Conservation (phyloP, 2,888 invertebrate species). For the Biston stratarius region DNA sequence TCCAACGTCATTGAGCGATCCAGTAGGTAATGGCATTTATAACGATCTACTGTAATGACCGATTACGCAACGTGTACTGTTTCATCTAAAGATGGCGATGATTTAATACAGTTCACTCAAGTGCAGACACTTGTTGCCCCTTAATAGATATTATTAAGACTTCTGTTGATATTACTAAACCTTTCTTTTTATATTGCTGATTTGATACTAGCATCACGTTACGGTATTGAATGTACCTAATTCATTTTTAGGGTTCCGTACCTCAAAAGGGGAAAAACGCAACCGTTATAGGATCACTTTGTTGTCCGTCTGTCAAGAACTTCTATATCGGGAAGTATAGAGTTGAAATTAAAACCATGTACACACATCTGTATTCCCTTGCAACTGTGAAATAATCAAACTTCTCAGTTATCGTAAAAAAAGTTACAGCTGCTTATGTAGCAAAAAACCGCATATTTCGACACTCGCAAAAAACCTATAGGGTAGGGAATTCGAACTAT, state of each 20-base stretch:
- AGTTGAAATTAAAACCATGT: too few relatives aligned
- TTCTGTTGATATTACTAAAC: not conserved
- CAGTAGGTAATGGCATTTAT: slow-evolving; percentile 52
- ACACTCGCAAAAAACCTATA: too few relatives aligned
- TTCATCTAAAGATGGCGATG: slow-evolving; percentile 67
- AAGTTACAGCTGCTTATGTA: too few relatives aligned
- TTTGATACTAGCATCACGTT: not conserved
- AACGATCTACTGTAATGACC: slow-evolving; percentile 68
- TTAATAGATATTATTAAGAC: slow-evolving; percentile 35
- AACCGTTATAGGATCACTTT: too few relatives aligned
- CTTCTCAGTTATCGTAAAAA: too few relatives aligned
- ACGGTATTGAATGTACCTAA: not conserved
- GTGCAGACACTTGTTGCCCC: slow-evolving; percentile 48
- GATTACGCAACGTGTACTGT: slow-evolving; percentile 69
- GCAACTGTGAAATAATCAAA: too few relatives aligned
- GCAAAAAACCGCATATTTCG: too few relatives aligned
- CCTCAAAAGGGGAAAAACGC: not conserved
- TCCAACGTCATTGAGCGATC: slow-evolving; percentile 41
- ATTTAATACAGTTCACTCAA: slow-evolving; percentile 64
- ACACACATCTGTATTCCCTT: too few relatives aligned
- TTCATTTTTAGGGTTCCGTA: not conserved
- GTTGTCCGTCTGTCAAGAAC: too few relatives aligned
- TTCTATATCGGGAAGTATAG: too few relatives aligned
- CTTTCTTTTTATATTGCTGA: not conserved
- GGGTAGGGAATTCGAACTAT: too few relatives aligned